A percentile compares a stretch with the other conserved stretches of the same genome.
Conservation (phyloP, 2,888 invertebrate genomes). For the Holacanthella duospinosa region DNA sequence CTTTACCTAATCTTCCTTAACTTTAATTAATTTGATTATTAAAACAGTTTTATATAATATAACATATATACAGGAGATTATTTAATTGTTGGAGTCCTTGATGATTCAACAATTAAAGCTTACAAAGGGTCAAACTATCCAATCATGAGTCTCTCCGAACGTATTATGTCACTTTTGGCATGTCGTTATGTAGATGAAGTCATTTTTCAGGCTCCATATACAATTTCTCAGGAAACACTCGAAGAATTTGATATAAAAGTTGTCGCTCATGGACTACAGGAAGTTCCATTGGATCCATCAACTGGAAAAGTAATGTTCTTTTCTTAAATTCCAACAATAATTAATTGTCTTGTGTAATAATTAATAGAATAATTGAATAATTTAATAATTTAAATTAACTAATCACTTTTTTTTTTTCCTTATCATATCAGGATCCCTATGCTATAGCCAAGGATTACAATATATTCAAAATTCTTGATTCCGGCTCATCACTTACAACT, state of each 20-base stretch:
- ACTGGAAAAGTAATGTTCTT: constrained; percentile 14
- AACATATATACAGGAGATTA: constrained; percentile 42
- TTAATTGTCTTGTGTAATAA: no score
- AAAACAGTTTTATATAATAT: neutral
- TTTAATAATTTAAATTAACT: no score
- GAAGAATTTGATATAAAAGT: constrained; percentile 86
- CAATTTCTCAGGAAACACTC: constrained; percentile 81
- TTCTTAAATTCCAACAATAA: neutral
- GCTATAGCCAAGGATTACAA: constrained; percentile 66
- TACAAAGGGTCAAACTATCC: constrained; percentile 93
- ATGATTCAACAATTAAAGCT: constrained; percentile 80
- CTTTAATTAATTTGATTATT: neutral
- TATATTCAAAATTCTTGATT: constrained; percentile 66
- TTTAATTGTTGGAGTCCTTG: constrained; percentile 57
- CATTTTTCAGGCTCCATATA: constrained; percentile 95
- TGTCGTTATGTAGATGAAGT: constrained; percentile 98
- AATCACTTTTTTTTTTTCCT: no score
- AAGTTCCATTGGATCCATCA: constrained; percentile 17
- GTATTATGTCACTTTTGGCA: constrained; percentile 89
- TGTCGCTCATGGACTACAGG: constrained; percentile 68
- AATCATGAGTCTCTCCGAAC: constrained; percentile 97
- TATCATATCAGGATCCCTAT: constrained; percentile 60
- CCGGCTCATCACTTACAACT: constrained; percentile 84
- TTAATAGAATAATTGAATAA: no score
- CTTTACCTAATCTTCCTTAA: neutral